phyloP scores from a whole-genome alignment of 2,888 invertebrate genomes.

The Drosophila kuntzei region DNA sequence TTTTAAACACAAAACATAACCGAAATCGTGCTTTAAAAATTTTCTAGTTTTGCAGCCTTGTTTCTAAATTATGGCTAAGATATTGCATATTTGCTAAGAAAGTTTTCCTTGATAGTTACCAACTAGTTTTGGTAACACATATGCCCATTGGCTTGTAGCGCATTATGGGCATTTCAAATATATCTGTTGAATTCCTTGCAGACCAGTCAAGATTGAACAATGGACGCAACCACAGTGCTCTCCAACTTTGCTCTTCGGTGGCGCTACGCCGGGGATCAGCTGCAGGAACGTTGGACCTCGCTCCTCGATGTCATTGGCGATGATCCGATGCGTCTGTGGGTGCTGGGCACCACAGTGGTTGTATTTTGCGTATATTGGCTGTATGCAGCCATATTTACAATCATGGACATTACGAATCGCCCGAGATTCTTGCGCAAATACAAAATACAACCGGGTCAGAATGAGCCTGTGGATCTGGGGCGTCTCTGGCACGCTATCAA shows the following conservation, averaged over 20 bases:
- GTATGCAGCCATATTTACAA: slow-evolving; percentile 89
- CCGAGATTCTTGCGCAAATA: slow-evolving; percentile 90
- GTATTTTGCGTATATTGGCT: slow-evolving; percentile 90
- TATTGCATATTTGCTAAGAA: not conserved
- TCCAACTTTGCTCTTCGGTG: slow-evolving; percentile 86
- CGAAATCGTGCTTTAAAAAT: too few relatives aligned
- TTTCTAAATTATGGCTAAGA: too few relatives aligned
- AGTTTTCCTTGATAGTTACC: not conserved
- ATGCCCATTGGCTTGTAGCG: slow-evolving; percentile 17
- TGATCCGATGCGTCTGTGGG: slow-evolving; percentile 88
- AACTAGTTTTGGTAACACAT: not conserved
- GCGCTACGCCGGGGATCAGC: slow-evolving; percentile 89
- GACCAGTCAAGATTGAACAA: slow-evolving; percentile 32
- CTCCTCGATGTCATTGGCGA: slow-evolving; percentile 88
- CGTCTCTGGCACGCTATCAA: slow-evolving; percentile 88
- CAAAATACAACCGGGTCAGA: slow-evolving; percentile 92
- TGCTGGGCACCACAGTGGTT: slow-evolving; percentile 87
- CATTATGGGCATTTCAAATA: not conserved
- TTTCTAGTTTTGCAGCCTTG: too few relatives aligned
- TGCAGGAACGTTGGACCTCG: slow-evolving; percentile 91
- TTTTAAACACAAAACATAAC: too few relatives aligned
- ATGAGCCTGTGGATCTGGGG: slow-evolving; percentile 89
- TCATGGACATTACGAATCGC: slow-evolving; percentile 90
- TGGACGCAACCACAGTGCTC: slow-evolving; percentile 32
- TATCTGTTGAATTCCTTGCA: not conserved